Evolutionary conservation across 2,888 invertebrate genomes (phyloP).

Genomic region (Tenthredo livida): DNA sequence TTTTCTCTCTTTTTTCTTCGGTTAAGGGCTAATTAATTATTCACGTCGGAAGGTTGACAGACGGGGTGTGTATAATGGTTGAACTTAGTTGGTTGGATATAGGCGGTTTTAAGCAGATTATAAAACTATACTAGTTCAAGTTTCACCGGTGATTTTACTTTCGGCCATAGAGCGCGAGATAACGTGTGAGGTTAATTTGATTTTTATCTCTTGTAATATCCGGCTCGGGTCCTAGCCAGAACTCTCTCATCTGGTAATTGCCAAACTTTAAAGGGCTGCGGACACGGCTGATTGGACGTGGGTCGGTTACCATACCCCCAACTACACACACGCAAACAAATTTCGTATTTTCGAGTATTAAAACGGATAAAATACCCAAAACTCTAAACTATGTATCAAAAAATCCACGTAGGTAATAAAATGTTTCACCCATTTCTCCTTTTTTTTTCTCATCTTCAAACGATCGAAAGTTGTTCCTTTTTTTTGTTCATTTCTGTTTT

Average conservation of each 20-base stretch:
- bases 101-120: not conserved
- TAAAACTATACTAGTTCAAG: conserved; percentile 20
- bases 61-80: not conserved
- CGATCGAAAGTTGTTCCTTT: not conserved
- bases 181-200: conserved; percentile 72
- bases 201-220: conserved; percentile 74
- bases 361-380: not conserved
- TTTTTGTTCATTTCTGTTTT: not conserved
- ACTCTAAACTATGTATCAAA: not conserved
- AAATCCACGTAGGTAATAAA: not conserved
- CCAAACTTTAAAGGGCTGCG: conserved; percentile 57
- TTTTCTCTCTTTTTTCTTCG: not conserved
- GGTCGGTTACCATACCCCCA: conserved; percentile 31
- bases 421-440: not conserved
- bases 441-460: not conserved
- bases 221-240: conserved; percentile 57
- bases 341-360: not conserved
- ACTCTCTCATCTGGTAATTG: conserved; percentile 57
- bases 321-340: conserved; percentile 1
- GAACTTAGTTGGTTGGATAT: not conserved
- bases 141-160: conserved; percentile 22
- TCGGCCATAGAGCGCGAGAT: not conserved
- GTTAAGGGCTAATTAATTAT: not conserved
- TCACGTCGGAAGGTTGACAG: not conserved
- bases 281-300: conserved; percentile 52